These are phyloP conservation scores for Pterois miles DNA, from an alignment of 2,797 vertebrate species.

Conservation along the genomic window DNA sequence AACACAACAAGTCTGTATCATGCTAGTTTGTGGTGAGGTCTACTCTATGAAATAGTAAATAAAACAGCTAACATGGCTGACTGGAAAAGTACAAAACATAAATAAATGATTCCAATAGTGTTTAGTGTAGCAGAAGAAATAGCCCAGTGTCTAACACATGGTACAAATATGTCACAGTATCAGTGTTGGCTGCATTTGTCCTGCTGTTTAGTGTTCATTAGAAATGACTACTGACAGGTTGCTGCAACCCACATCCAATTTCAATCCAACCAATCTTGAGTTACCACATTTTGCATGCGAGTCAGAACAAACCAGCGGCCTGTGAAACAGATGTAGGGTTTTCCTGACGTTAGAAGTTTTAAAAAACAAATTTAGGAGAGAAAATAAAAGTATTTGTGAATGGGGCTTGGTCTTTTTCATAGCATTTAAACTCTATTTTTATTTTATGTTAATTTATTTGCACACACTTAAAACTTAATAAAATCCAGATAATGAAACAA, in stretches of 20 bases:
- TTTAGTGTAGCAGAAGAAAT: not conserved
- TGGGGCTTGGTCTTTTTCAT: not conserved
- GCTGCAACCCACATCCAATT: not conserved
- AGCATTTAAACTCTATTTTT: not conserved
- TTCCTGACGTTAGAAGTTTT: not conserved
- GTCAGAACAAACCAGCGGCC: not conserved
- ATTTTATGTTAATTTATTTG: no score
- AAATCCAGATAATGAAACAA: no score
- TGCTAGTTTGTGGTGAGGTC: not conserved
- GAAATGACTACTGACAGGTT: not conserved
- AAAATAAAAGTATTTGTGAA: not conserved
- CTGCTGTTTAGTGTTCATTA: not conserved
- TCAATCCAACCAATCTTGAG: not conserved
- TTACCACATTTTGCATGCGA: not conserved
- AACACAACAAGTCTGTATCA: no score
- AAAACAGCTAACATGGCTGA: not conserved
- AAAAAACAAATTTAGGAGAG: not conserved
- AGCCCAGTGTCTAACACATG: not conserved
- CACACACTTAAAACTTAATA: rapidly evolving
- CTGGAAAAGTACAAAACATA: not conserved
- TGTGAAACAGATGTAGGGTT: not conserved
- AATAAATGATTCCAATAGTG: not conserved
- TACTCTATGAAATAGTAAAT: not conserved
- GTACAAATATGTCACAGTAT: not conserved
- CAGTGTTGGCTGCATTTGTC: not conserved